Percentiles rank a stretch among this genome's conserved stretches.
phyloP scores from a whole-genome alignment of 2,797 vertebrate genomes.

The Hydrocynus forskahlii region DNA sequence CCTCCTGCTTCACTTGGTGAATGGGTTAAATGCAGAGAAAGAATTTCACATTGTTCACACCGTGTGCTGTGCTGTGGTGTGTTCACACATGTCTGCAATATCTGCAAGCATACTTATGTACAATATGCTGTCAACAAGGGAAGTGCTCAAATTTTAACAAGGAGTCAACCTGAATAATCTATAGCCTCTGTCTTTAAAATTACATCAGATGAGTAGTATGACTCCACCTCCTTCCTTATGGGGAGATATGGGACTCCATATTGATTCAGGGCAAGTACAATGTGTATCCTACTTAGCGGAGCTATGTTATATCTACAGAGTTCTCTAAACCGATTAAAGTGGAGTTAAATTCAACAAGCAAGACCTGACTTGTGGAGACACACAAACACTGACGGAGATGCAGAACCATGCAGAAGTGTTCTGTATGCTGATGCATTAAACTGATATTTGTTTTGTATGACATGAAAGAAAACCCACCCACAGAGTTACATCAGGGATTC shows the following conservation, averaged over 20 bases:
- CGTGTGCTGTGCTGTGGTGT: too few species aligned
- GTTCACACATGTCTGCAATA: too few species aligned
- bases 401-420: background rate
- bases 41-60: too few species aligned
- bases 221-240: background rate
- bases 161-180: conserved; percentile 16
- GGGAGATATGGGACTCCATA: conserved; percentile 31
- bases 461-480: conserved; percentile 13
- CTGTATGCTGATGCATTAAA: conserved; percentile 29
- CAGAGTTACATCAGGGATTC: background rate
- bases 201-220: conserved; percentile 30
- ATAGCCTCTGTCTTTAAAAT: conserved; percentile 35
- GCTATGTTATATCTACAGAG: conserved; percentile 38
- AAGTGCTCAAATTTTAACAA: conserved; percentile 14
- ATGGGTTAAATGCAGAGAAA: too few species aligned
- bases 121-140: conserved; percentile 12
- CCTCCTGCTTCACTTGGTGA: too few species aligned
- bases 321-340: conserved; percentile 46
- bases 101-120: conserved; percentile 26
- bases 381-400: background rate
- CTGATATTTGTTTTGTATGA: conserved; percentile 27
- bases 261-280: conserved; percentile 42
- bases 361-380: background rate
- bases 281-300: conserved; percentile 34
- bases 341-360: conserved; percentile 29